Conservation (phyloP, 1,140 invertebrate species). For the Dysdera silvatica region DNA sequence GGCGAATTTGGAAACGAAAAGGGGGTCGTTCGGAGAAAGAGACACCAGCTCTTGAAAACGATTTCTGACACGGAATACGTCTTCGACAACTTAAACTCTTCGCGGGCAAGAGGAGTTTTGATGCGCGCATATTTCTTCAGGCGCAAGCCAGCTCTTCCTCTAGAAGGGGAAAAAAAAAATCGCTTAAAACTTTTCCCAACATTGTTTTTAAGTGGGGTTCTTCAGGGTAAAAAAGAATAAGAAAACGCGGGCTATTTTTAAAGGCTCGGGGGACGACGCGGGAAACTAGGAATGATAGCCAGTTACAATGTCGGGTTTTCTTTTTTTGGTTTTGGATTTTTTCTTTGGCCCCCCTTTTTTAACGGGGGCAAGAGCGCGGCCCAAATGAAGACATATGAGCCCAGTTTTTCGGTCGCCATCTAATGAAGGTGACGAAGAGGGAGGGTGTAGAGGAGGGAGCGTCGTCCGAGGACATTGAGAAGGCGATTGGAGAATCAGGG, state of each 20-base stretch:
- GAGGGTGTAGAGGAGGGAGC: too few species aligned
- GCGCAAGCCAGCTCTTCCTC: slow-evolving; percentile 1
- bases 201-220: slow-evolving; percentile 27
- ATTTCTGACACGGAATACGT: too few species aligned
- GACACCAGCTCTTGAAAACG: too few species aligned
- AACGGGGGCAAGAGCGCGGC: not conserved
- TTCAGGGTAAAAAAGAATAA: not conserved
- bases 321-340: not conserved
- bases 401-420: slow-evolving; percentile 24
- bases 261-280: slow-evolving; percentile 17
- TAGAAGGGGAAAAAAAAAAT: not conserved
- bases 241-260: slow-evolving; percentile 25
- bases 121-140: slow-evolving; percentile 29
- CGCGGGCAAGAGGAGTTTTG: too few species aligned
- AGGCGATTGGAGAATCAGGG: too few species aligned
- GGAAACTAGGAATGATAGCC: slow-evolving; percentile 24
- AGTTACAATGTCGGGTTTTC: slow-evolving; percentile 23
- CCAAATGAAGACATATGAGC: slow-evolving; percentile 29
- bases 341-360: not conserved
- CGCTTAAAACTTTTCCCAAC: slow-evolving; percentile 2
- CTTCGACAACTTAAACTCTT: too few species aligned
- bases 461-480: too few species aligned
- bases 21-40: too few species aligned
- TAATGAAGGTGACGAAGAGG: slow-evolving; percentile 27
- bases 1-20: too few species aligned